A percentile compares a stretch with the other conserved stretches of the same genome.
Evolutionary conservation across 2,113 vertebrate species (phyloP).

Genomic region (Apaloderma vittatum): DNA sequence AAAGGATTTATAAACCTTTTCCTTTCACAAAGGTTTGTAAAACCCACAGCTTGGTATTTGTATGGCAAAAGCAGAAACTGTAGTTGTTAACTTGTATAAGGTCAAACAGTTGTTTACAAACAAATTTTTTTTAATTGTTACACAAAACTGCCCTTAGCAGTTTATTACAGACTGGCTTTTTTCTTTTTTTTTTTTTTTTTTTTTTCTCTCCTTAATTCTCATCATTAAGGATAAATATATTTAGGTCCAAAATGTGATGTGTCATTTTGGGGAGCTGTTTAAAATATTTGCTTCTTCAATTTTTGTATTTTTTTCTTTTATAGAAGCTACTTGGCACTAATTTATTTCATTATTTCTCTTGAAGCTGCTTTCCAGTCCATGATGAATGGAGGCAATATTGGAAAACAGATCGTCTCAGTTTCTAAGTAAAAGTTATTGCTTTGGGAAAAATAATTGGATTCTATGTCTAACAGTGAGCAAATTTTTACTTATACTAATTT

Average conservation of each 20-base stretch:
- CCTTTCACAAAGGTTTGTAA: background rate
- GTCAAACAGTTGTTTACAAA: background rate
- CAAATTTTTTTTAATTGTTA: background rate
- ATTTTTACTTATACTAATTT: background rate
- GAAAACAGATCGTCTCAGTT: constrained; percentile 93
- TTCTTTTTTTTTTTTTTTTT: background rate
- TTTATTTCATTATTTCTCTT: constrained; percentile 59
- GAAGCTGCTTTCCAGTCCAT: constrained; percentile 94
- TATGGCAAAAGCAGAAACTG: background rate
- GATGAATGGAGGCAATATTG: constrained; percentile 94
- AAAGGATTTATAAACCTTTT: background rate
- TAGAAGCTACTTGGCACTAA: constrained; percentile 11
- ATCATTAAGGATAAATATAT: background rate
- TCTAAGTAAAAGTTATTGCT: constrained; percentile 76
- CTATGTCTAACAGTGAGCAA: background rate
- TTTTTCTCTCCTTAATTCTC: background rate
- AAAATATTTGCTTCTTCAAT: background rate
- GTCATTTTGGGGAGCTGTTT: background rate
- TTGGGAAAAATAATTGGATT: background rate
- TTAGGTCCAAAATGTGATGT: background rate
- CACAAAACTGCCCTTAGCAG: background rate
- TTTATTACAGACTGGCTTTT: background rate
- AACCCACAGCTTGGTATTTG: background rate
- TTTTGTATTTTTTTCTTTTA: background rate
- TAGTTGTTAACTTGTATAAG: background rate